phyloP scores from a whole-genome alignment of 2,888 invertebrate species.

The Standfussiana lucernea region DNA sequence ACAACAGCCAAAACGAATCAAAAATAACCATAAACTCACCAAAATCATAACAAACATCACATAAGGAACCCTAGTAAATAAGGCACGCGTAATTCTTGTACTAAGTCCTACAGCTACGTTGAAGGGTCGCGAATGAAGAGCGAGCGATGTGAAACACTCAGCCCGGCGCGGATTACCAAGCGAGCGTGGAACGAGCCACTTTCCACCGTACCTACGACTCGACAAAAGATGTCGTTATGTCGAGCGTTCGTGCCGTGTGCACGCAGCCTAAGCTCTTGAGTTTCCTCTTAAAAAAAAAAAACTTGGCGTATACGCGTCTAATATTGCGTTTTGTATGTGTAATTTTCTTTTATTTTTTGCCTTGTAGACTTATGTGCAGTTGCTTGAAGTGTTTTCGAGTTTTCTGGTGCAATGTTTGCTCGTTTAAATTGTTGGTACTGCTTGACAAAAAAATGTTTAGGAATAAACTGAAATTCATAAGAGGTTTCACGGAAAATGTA shows the following conservation, averaged over 20 bases:
- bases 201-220: conserved; percentile 65
- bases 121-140: conserved; percentile 83
- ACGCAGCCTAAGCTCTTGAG: conserved; percentile 66
- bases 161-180: conserved; percentile 79
- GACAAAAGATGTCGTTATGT: conserved; percentile 85
- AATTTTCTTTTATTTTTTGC: conserved; percentile 53
- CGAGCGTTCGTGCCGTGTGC: conserved; percentile 67
- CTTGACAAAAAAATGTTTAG: not conserved
- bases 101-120: conserved; percentile 73
- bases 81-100: conserved; percentile 57
- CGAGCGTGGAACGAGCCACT: conserved; percentile 70
- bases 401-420: conserved; percentile 37
- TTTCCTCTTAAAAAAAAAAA: conserved; percentile 67
- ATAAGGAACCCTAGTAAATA: conserved; percentile 48
- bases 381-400: conserved; percentile 40
- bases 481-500: not conserved
- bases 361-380: conserved; percentile 40
- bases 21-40: conserved; percentile 14
- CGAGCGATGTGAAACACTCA: conserved; percentile 82
- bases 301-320: conserved; percentile 66
- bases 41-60: conserved; percentile 15
- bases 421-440: conserved; percentile 32
- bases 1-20: not conserved
- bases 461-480: not conserved
- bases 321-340: conserved; percentile 51